Base-by-base conservation (phyloP, 2,888 invertebrate genomes). In the Osedax frankpressi region DNA sequence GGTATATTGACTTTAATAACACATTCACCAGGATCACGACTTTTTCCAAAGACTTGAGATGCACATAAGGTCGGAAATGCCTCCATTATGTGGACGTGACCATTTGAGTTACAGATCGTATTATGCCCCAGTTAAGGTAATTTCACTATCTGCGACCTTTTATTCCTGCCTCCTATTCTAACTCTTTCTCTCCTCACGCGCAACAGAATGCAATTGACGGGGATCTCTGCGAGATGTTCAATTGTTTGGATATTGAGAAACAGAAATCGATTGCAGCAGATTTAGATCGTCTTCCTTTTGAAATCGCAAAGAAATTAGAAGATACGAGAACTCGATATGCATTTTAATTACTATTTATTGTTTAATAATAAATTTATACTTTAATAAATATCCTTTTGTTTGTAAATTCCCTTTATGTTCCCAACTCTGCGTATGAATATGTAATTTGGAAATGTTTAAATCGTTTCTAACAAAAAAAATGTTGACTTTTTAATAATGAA, bases 1-100 rank as follows among this genome's bases (percentile, higher is more conserved):
- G n/a, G n/a, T n/a, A 44, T 44, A 44, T 6, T 44, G 19, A 44
- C 44, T 6, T 44, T 44, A 44, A 6, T 44, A 44, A 6, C 44
- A 44, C 6, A 6, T 11, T 11, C 44, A 44, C 44, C 79, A 97
- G 87, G 97, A 98, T 85, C 95, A 94, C 80, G 98, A 98, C 83
- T 97, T 98, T 85, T 98, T 98, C 87, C 96, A 97, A 83, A 95
- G 97, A 86, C 87, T 98, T 76, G 98, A 98, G 85, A 98, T 99
- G 97, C 96, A 99, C 84, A 94, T 99, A 94, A 87, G 98, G 72
- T 92, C 94, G 77, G 97, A 98, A 85, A 92, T 95, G 85, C 89
- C 94, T 0, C 96, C 98, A 0, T 86, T 99, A 0, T 95, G 96
- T 86, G 98, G 98, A 0, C 87, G 98, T 26, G 98, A 99, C 85